phyloP scores from a whole-genome alignment of 1,140 invertebrate species.

The Drosophila ficusphila region DNA sequence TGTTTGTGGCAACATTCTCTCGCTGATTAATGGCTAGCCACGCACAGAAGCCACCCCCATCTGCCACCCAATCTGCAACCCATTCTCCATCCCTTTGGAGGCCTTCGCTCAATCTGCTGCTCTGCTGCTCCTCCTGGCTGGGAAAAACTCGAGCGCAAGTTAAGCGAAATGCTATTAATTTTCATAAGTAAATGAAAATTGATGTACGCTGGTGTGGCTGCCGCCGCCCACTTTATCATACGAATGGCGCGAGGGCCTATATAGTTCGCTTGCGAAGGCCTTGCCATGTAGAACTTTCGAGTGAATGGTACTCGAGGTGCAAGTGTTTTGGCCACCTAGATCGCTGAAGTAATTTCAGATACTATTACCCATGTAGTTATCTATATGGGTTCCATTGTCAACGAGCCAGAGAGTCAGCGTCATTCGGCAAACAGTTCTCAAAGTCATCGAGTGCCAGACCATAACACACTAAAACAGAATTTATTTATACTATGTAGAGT shows the following conservation, averaged over 20 bases:
- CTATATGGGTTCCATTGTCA: conserved; percentile 44
- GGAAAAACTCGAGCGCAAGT: conserved; percentile 43
- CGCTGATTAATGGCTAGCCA: conserved; percentile 44
- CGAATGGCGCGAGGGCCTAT: neutral
- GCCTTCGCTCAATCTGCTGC: conserved; percentile 22
- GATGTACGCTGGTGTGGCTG: conserved; percentile 34
- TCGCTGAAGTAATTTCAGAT: conserved; percentile 26
- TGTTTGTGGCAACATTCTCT: conserved; percentile 38
- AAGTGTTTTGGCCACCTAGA: conserved; percentile 31
- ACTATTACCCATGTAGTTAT: conserved; percentile 27
- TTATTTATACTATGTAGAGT: conserved; percentile 34
- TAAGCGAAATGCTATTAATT: conserved; percentile 64
- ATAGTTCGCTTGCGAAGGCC: neutral
- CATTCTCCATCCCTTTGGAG: conserved; percentile 3
- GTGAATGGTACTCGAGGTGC: conserved; percentile 11
- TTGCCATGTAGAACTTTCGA: conserved; percentile 21
- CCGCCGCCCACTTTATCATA: neutral
- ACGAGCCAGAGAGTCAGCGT: conserved; percentile 1
- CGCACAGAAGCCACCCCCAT: conserved; percentile 23
- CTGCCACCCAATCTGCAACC: too few relatives aligned
- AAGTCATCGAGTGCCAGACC: conserved; percentile 24
- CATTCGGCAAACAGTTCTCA: conserved; percentile 23
- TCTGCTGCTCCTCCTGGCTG: too few relatives aligned
- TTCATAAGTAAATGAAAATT: conserved; percentile 68
- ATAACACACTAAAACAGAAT: conserved; percentile 41